These are phyloP conservation scores for Thaleichthys pacificus DNA, from an alignment of 2,797 vertebrate species.

Conservation along the genomic window DNA sequence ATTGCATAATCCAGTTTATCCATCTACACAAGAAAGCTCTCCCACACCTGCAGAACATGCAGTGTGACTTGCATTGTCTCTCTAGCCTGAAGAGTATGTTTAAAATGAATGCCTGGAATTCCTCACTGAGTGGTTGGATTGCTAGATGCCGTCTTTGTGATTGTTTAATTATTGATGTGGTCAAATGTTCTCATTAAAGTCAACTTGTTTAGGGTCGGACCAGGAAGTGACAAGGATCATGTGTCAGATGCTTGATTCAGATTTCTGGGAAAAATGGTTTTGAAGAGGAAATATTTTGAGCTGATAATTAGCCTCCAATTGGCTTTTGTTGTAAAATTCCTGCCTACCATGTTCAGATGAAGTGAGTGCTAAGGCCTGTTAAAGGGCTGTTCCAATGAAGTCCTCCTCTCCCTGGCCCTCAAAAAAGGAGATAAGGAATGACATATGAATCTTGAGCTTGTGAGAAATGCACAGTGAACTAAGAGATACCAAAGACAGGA, in stretches of 20 bases:
- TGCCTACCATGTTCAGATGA: background rate
- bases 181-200: too few relatives aligned
- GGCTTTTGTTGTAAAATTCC: background rate
- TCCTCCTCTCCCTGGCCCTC: background rate
- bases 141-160: too few relatives aligned
- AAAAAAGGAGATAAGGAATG: constrained; percentile 2
- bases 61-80: background rate
- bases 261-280: too few relatives aligned
- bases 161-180: too few relatives aligned
- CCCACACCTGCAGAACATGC: background rate
- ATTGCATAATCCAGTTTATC: background rate
- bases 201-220: too few relatives aligned
- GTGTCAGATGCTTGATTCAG: too few relatives aligned
- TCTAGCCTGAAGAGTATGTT: background rate
- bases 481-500: background rate
- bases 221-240: too few relatives aligned
- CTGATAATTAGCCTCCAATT: background rate
- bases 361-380: too few relatives aligned
- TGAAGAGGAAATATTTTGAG: too few relatives aligned
- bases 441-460: constrained; percentile 12
- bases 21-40: background rate
- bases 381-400: background rate
- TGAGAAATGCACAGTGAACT: background rate
- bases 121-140: too few relatives aligned
- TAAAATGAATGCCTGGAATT: background rate